Evolutionary conservation across 2,797 vertebrate species (phyloP), one percentile per base, ranked within the genome.

Genomic region (Pseudomugil gertrudae): DNA sequence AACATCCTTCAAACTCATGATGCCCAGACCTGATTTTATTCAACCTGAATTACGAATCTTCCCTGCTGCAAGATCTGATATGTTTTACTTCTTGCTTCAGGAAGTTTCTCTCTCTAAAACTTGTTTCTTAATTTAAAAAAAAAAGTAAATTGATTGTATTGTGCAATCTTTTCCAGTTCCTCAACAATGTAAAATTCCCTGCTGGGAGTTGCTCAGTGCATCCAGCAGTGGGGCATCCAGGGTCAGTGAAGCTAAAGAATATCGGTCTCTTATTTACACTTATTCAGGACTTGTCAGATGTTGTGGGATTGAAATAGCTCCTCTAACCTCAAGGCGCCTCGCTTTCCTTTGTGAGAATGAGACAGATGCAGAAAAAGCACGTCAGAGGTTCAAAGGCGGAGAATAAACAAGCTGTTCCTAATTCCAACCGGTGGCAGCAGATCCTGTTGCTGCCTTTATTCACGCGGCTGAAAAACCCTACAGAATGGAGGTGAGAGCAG

Each of bases 401-500:
- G 69, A 78, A 69, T 57, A 79, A 76, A 74, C 55, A 83, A 26
- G 63, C 62, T 53, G 57, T 21, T 57, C 30, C 66, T 69, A 74
- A 78, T 83, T 76, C 74, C 63, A 59, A 53, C 29, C 30, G 7
- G 51, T 73, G 71, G 66, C 76, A 69, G 33, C 53, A 66, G 69
- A 89, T 84, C 88, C 72, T 50, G 26, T 5, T 21, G 35, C 27
- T 13, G 15, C 30, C 50, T 85, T 83, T 85, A 72, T 90, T 88
- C 83, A 76, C 1, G 57, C 29, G 57, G 45, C 26, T 66, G 76
- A 84, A 47, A 76, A 47, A 85, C 53, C 19, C 40, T 56, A 19
- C 45, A 73, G 63, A 76, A 63, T 36, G 48, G 67, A 70, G 58
- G 67, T 17, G 58, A 50, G 79, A 48, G 29, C 26, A 52, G 67